Percentiles rank a stretch among this genome's conserved stretches.
Evolutionary conservation across 2,888 invertebrate species (phyloP).

Genomic region (Acleris holmiana): DNA sequence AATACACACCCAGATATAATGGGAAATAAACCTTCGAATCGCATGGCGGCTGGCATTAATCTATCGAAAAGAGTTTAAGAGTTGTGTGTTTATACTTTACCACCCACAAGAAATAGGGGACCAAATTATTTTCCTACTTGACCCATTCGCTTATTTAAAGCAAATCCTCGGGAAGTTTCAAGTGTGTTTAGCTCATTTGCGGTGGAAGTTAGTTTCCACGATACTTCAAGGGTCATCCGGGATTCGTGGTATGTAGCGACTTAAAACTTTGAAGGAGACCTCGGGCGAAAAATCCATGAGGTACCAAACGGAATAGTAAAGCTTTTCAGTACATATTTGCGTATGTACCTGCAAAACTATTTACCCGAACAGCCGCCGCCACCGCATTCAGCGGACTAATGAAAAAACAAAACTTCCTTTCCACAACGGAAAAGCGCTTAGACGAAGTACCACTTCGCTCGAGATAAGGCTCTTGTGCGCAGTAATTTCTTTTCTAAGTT

Average conservation of each 20-base stretch:
- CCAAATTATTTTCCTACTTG: not conserved
- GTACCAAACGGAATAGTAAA: conserved; percentile 13
- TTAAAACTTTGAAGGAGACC: conserved; percentile 4
- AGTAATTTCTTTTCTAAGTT: conserved; percentile 40
- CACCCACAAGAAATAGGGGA: no score
- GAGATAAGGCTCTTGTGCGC: conserved; percentile 37
- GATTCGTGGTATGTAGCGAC: not conserved
- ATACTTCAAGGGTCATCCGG: conserved; percentile 4
- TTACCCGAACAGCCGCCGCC: conserved; percentile 22
- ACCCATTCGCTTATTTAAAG: not conserved
- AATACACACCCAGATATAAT: conserved; percentile 30
- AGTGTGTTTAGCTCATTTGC: conserved; percentile 16
- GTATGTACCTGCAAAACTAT: conserved; percentile 19
- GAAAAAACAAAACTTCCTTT: conserved; percentile 39
- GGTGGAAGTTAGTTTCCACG: conserved; percentile 17
- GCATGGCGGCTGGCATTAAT: conserved; percentile 5
- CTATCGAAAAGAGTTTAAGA: conserved; percentile 1
- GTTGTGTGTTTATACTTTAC: no score
- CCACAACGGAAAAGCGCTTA: conserved; percentile 36
- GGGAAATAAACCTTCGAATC: conserved; percentile 24
- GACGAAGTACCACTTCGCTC: conserved; percentile 39
- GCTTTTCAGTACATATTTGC: not conserved
- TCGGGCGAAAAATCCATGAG: not conserved
- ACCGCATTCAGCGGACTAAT: conserved; percentile 34
- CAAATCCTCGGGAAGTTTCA: conserved; percentile 15